Evolutionary conservation across 2,113 vertebrate genomes (phyloP).

Genomic region (Cyphomyrus plagiostoma): DNA sequence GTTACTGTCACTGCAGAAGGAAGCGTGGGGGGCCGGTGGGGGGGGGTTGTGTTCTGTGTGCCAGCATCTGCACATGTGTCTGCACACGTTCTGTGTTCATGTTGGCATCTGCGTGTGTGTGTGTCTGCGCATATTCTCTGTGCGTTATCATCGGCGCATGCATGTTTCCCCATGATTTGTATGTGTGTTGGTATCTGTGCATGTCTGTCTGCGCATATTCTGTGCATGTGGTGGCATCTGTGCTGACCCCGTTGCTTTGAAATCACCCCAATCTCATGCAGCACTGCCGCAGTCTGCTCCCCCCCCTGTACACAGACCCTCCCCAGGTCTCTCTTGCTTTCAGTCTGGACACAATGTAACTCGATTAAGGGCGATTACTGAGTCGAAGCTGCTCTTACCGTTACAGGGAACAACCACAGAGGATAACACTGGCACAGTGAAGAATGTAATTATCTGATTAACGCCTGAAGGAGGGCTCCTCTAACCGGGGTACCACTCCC

Average conservation of each 20-base stretch:
- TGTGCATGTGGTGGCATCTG: background rate
- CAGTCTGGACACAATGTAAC: background rate
- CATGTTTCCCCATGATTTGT: background rate
- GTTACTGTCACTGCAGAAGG: background rate
- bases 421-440: background rate
- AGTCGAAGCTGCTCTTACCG: background rate
- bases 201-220: background rate
- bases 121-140: too few relatives aligned
- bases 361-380: background rate
- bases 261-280: background rate
- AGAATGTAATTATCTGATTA: background rate
- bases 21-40: background rate
- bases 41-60: too few relatives aligned
- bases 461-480: background rate
- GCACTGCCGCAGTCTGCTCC: background rate
- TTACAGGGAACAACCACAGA: background rate
- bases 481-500: background rate
- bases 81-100: too few relatives aligned
- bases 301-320: background rate
- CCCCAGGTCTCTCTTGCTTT: background rate
- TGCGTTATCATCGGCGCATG: too few relatives aligned
- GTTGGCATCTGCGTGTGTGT: too few relatives aligned
- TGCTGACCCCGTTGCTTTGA: background rate
- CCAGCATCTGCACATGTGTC: too few relatives aligned
- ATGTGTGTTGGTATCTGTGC: background rate